phyloP scores from a whole-genome alignment of 1,140 invertebrate species.

The Nylanderia fulva region DNA sequence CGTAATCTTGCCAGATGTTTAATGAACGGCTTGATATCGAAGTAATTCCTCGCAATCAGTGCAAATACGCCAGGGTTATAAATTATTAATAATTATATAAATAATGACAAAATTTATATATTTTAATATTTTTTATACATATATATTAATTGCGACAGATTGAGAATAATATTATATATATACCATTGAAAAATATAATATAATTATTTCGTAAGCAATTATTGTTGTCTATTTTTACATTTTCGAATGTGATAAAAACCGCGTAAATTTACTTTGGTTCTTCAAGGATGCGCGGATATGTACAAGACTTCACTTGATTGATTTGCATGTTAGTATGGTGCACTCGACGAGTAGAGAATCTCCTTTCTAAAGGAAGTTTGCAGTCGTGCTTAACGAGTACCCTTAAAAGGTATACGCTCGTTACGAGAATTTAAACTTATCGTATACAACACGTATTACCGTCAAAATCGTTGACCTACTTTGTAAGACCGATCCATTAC shows the following conservation, averaged over 20 bases:
- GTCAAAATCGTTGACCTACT: conserved; percentile 71
- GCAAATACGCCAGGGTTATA: background rate
- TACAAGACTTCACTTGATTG: conserved; percentile 13
- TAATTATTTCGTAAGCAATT: too few species aligned
- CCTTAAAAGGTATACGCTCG: conserved; percentile 40
- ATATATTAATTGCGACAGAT: too few species aligned
- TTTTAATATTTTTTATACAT: background rate
- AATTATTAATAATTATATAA: conserved; percentile 1
- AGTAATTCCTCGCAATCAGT: background rate
- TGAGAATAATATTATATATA: too few species aligned
- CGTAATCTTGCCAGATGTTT: conserved; percentile 38
- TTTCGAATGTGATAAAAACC: background rate
- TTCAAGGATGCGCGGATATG: background rate
- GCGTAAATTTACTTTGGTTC: background rate
- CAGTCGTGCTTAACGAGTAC: conserved; percentile 15
- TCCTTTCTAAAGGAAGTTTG: conserved; percentile 52
- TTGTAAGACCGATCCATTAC: conserved; percentile 51
- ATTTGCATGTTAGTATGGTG: conserved; percentile 51
- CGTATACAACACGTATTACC: background rate
- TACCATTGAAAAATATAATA: too few species aligned
- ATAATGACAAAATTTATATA: background rate
- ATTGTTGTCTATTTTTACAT: too few species aligned
- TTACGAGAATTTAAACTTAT: conserved; percentile 51
- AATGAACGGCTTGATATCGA: background rate
- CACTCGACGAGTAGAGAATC: conserved; percentile 20